phyloP scores from a whole-genome alignment of 2,888 invertebrate species.

The Apotomis betuletana region DNA sequence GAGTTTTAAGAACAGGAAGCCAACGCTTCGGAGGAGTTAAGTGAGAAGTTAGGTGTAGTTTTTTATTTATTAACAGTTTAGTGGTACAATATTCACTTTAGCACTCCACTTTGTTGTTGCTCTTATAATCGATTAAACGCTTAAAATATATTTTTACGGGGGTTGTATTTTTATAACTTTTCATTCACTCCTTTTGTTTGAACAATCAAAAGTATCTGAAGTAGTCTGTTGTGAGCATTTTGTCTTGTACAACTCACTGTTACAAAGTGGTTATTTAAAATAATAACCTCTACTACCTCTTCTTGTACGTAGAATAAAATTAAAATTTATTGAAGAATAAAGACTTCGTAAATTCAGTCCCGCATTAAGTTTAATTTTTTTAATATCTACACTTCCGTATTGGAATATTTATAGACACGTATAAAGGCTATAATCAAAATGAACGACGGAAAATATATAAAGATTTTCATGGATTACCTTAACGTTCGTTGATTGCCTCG shows the following conservation, averaged over 20 bases:
- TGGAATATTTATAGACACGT: background rate
- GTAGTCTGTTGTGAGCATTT: too few relatives aligned
- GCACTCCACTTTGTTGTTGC: slow-evolving; percentile 47
- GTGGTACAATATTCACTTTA: slow-evolving; percentile 57
- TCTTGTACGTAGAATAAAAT: too few relatives aligned
- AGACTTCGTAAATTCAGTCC: too few relatives aligned
- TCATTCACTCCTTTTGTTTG: too few relatives aligned
- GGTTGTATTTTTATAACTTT: too few relatives aligned
- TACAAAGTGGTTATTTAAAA: too few relatives aligned
- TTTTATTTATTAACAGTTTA: slow-evolving; percentile 72
- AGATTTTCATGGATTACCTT: slow-evolving; percentile 18
- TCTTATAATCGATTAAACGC: slow-evolving; percentile 38
- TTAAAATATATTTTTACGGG: background rate
- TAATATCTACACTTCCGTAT: background rate
- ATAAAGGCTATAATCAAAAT: background rate
- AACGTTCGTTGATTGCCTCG: slow-evolving; percentile 52
- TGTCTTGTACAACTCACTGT: too few relatives aligned
- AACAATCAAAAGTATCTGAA: too few relatives aligned
- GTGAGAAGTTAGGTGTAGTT: slow-evolving; percentile 76
- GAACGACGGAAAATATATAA: slow-evolving; percentile 5
- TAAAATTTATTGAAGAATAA: too few relatives aligned
- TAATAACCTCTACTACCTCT: too few relatives aligned
- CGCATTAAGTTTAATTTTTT: background rate
- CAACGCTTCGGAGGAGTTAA: slow-evolving; percentile 79
- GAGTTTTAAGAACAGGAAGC: slow-evolving; percentile 79